Conservation (phyloP, 2,113 vertebrate genomes). For the Paratilapia polleni region DNA sequence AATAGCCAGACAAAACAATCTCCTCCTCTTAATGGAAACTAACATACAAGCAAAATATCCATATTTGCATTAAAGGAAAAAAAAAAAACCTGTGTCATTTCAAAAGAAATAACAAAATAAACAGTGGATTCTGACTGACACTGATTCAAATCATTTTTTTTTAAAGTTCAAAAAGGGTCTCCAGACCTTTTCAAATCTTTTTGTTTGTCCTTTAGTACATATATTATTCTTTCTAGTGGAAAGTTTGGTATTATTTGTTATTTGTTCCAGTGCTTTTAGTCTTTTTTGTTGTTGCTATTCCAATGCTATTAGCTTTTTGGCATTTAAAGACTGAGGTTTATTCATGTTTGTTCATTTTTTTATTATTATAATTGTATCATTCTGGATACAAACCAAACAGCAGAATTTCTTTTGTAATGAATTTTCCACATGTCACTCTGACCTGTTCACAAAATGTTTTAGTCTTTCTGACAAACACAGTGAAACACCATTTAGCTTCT, state of each 20-base stretch:
- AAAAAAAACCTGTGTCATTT: neutral
- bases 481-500: neutral
- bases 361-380: neutral
- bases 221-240: neutral
- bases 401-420: neutral
- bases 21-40: neutral
- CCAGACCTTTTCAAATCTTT: neutral
- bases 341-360: neutral
- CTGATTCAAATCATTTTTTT: neutral
- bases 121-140: neutral
- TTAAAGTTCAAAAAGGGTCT: neutral
- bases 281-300: neutral
- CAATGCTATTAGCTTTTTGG: neutral
- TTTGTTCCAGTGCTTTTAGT: neutral
- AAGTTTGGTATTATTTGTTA: neutral
- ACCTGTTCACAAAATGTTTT: neutral
- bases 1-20: neutral
- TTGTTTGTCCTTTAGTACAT: neutral
- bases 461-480: neutral
- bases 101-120: neutral
- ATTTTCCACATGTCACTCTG: accelerated
- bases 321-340: neutral
- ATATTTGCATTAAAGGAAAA: neutral
- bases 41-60: neutral
- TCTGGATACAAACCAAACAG: neutral